These are phyloP conservation scores for Griposia aprilina DNA, from an alignment of 2,888 invertebrate genomes.

Conservation along the genomic window DNA sequence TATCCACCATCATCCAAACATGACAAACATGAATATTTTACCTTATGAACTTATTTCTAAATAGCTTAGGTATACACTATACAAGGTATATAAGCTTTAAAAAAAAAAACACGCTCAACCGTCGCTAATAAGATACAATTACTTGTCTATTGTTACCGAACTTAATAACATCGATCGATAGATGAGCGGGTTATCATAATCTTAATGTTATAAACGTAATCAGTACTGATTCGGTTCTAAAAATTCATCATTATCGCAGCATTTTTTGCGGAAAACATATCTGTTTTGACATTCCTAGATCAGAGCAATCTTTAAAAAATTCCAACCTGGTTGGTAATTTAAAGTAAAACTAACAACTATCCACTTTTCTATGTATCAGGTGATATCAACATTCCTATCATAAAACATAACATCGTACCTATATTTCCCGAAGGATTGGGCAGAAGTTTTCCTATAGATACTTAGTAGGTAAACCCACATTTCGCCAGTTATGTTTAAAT, in stretches of 20 bases:
- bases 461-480: no score
- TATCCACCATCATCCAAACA: neutral
- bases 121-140: no score
- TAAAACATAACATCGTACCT: no score
- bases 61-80: neutral
- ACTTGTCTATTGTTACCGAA: no score
- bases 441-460: no score
- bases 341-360: neutral
- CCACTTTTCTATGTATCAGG: neutral
- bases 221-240: slow-evolving; percentile 37
- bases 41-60: neutral
- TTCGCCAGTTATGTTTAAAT: no score
- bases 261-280: slow-evolving; percentile 14
- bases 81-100: neutral
- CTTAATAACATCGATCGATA: no score
- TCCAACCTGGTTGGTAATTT: neutral
- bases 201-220: slow-evolving; percentile 22
- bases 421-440: no score
- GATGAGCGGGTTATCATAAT: slow-evolving; percentile 23
- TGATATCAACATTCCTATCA: neutral
- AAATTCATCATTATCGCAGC: slow-evolving; percentile 18
- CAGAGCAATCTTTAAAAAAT: neutral
- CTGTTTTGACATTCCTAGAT: slow-evolving; percentile 9
- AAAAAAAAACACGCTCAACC: slow-evolving; percentile 10
- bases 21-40: no score